Percentiles rank a stretch among this genome's conserved stretches.
Evolutionary conservation across 1,140 invertebrate species (phyloP).

Genomic region (Acromyrmex charruanus): DNA sequence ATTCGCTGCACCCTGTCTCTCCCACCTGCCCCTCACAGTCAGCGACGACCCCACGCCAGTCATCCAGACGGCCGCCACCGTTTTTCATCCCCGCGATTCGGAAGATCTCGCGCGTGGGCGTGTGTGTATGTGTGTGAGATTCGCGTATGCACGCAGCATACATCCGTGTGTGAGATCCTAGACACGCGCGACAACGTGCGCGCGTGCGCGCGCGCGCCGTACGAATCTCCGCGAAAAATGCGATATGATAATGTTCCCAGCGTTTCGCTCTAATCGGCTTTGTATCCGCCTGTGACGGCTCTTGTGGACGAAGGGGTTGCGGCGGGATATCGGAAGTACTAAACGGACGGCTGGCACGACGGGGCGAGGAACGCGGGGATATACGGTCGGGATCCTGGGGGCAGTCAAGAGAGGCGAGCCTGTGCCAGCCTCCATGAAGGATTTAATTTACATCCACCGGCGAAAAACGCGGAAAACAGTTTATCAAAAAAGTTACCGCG

Average conservation of each 20-base stretch:
- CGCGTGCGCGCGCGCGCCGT: constrained; percentile 23
- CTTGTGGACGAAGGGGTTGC: constrained; percentile 61
- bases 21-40: constrained; percentile 28
- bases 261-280: constrained; percentile 82
- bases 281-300: constrained; percentile 75
- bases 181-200: constrained; percentile 35
- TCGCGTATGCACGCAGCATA: constrained; percentile 11
- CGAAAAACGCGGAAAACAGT: constrained; percentile 84
- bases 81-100: constrained; percentile 71
- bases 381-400: constrained; percentile 69
- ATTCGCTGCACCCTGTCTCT: constrained; percentile 21
- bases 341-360: constrained; percentile 33
- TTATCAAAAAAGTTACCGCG: constrained; percentile 83
- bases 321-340: constrained; percentile 57
- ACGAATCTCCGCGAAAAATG: constrained; percentile 75
- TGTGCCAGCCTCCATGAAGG: constrained; percentile 77
- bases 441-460: constrained; percentile 84
- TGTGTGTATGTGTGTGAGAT: not conserved
- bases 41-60: constrained; percentile 57
- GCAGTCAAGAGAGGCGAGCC: constrained; percentile 69
- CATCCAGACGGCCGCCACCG: constrained; percentile 60
- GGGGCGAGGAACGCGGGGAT: constrained; percentile 10
- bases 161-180: constrained; percentile 53
- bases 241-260: constrained; percentile 81
- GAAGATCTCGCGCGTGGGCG: constrained; percentile 58